Conservation (phyloP, 2,113 vertebrate species). For the Oreochromis niloticus region DNA sequence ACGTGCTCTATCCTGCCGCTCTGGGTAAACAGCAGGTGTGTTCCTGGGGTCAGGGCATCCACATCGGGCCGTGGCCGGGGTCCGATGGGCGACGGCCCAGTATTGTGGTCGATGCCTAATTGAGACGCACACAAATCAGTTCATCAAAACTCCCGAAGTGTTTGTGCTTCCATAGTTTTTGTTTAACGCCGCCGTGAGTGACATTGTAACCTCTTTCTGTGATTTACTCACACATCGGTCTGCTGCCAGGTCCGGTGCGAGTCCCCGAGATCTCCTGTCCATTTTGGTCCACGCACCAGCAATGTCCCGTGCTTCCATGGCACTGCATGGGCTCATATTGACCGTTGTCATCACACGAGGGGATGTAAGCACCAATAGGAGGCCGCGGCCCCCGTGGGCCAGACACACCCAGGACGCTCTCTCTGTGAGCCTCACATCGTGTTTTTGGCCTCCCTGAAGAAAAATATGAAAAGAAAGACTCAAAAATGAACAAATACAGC, state of each 20-base stretch:
- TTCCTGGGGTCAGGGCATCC: constrained; percentile 79
- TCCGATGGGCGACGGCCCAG: constrained; percentile 61
- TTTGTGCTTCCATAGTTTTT: neutral
- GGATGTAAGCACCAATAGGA: constrained; percentile 70
- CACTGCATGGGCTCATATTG: constrained; percentile 84
- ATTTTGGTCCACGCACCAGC: constrained; percentile 87
- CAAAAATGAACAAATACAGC: rapidly evolving
- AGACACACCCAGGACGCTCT: constrained; percentile 59
- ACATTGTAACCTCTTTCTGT: neutral
- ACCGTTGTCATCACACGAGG: constrained; percentile 81
- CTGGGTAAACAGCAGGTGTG: constrained; percentile 85
- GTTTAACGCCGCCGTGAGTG: neutral
- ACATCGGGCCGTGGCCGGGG: constrained; percentile 79
- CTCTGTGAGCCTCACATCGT: constrained; percentile 78
- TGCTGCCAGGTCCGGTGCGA: constrained; percentile 69
- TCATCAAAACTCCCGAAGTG: neutral
- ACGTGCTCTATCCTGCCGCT: constrained; percentile 86
- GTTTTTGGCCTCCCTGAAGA: constrained; percentile 76
- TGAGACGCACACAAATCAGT: neutral
- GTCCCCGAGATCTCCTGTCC: constrained; percentile 86
- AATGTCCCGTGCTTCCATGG: constrained; percentile 77
- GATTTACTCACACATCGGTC: constrained; percentile 83
- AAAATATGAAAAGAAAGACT: neutral
- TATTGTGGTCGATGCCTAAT: constrained; percentile 73
- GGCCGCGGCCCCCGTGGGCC: constrained; percentile 51